Base-by-base conservation (phyloP, 2,888 invertebrate species). In the Hecatera dysodea region DNA sequence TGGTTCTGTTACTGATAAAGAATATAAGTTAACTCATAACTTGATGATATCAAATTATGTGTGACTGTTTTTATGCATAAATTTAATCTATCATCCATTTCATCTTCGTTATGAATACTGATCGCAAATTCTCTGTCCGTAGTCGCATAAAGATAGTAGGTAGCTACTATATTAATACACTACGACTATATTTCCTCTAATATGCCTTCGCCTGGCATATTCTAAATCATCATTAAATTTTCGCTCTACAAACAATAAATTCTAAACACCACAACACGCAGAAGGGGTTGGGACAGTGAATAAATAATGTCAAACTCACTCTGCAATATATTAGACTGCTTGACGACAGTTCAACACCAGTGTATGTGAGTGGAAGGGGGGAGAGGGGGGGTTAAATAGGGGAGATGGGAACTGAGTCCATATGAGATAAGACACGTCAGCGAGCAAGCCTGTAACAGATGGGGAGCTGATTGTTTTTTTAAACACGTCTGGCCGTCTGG, bases 351-450 rank as follows among this genome's bases (percentile, higher is more conserved):
- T 70, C 80, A 69, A 67, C 62, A 44, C 39, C 74, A 80, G 70
- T 68, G 56, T 52, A 36, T 27, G 67, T 8, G 52, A 36, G 52
- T 46, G 11, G 27, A 1, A 27, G 56, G 42, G 33, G 19, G 33
- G 29, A 1, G 27, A 56, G 33, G 33, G 19, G n/a, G n/a, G n/a
- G n/a, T n/a, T 22, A 33, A 27, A 1, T 52, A 24, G 27, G 63
- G 68, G 63, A 57, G 56, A 53, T 29, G 74, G 11, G 60, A 46
- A 60, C 66, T 74, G 66, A 67, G 74, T 80, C 80, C 53, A 60
- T 68, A 65, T 68, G 56, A 80, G 80, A 80, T 80, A 80, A 80
- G 70, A 67, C 80, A 71, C 60, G 74, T 75, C 80, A 78, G 12
- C n/a, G 17, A 71, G n/a, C 74, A 70, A 59, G 44, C 15, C 52